These are phyloP conservation scores for Noctua fimbriata DNA, from an alignment of 2,888 invertebrate species.

Conservation along the genomic window DNA sequence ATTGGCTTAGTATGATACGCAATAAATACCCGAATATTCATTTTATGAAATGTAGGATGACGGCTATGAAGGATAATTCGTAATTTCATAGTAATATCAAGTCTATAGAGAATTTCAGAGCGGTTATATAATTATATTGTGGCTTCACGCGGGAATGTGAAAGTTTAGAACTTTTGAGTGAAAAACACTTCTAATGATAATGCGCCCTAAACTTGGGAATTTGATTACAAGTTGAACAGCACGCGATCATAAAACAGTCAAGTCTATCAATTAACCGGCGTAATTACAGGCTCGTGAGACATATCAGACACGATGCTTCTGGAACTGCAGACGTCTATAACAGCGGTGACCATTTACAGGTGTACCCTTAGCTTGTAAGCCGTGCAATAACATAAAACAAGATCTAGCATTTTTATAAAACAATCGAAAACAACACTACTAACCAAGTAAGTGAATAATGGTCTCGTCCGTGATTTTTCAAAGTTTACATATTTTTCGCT, in stretches of 20 bases:
- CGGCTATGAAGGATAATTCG: constrained; percentile 37
- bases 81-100: constrained; percentile 48
- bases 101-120: constrained; percentile 15
- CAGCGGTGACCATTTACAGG: neutral
- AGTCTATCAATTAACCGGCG: constrained; percentile 22
- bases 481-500: constrained; percentile 26
- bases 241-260: constrained; percentile 45
- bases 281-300: constrained; percentile 28
- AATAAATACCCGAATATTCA: constrained; percentile 54
- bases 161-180: constrained; percentile 44
- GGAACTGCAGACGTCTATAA: neutral
- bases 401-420: neutral
- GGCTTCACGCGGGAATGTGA: constrained; percentile 48
- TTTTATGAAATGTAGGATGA: constrained; percentile 46
- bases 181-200: constrained; percentile 51
- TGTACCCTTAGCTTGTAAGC: neutral
- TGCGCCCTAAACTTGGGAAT: constrained; percentile 41
- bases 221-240: constrained; percentile 49
- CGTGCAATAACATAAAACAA: constrained; percentile 1
- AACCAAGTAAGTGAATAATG: constrained; percentile 27
- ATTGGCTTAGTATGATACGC: constrained; percentile 61
- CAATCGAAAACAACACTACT: constrained; percentile 15
- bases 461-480: constrained; percentile 19
- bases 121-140: constrained; percentile 30
- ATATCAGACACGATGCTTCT: neutral